Conservation (phyloP, 2,797 vertebrate genomes). For the Ptychobarbus kaznakovi region DNA sequence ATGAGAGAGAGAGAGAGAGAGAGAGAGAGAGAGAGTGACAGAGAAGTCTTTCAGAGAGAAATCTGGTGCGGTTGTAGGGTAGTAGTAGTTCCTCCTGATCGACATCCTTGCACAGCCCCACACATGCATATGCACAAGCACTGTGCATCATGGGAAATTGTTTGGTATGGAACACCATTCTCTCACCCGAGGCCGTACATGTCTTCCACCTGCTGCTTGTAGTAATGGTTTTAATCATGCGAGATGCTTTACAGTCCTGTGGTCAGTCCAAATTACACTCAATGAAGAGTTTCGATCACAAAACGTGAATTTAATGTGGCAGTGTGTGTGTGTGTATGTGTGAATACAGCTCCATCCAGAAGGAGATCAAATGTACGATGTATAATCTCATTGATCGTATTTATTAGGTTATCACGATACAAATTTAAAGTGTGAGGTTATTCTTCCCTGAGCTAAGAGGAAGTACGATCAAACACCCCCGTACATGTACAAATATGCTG, state of each 20-base stretch:
- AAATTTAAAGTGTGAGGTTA: constrained; percentile 13
- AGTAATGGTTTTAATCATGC: constrained; percentile 29
- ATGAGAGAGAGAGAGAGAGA: neutral
- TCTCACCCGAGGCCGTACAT: constrained; percentile 27
- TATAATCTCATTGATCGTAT: constrained; percentile 27
- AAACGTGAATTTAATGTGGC: neutral
- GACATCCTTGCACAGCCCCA: constrained; percentile 35
- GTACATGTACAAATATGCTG: constrained; percentile 42
- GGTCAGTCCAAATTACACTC: constrained; percentile 22
- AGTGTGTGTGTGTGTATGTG: constrained; percentile 45
- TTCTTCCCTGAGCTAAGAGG: constrained; percentile 17
- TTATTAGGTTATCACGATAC: constrained; percentile 21
- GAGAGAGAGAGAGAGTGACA: neutral
- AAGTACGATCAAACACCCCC: constrained; percentile 29
- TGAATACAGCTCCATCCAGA: constrained; percentile 26
- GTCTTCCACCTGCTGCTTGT: constrained; percentile 44
- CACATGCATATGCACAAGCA: constrained; percentile 42
- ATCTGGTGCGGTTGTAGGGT: constrained; percentile 7
- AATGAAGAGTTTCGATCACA: constrained; percentile 1
- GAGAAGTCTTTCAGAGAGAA: constrained; percentile 27
- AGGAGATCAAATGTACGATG: constrained; percentile 37
- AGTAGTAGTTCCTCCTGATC: neutral
- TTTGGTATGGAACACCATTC: constrained; percentile 28
- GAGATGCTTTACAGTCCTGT: neutral
- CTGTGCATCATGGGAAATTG: constrained; percentile 45